Base-by-base conservation (phyloP, 2,113 vertebrate species). In the Panthera tigris region DNA sequence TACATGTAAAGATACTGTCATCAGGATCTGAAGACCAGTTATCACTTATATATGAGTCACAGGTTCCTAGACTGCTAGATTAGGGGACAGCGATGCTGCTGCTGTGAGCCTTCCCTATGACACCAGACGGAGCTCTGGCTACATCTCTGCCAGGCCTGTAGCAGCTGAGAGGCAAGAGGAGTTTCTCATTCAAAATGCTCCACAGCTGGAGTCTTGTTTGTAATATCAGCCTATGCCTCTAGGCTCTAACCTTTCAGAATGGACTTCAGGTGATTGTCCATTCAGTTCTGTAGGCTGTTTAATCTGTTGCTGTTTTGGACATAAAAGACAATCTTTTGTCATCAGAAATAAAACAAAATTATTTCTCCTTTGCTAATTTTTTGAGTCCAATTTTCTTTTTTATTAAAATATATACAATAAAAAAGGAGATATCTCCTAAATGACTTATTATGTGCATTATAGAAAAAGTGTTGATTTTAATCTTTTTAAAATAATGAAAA, bases 401-500 rank as follows among this genome's bases (percentile, higher is more conserved):
- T n/a, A 65, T 71, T 79, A 80, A 50, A 95, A 87, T 74, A 76
- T 55, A 76, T 55, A 29, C 36, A 89, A 68, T 33, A 7, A 31
- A 79, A 33, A 68, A 79, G 9, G 36, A 83, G 14, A 85, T 5
- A 8, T 33, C 33, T 93, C 55, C 25, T 31, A 96, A 96, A 52
- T 69, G n/a, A 66, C 3, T 92, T 68, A 57, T 18, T 87, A 33
- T 21, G 57, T 48, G 1, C 12, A 55, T 85, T 48, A 57, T 4
- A 18, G 39, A 48, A 82, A 69, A 79, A 12, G 21, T 21, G 3
- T 68, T 92, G 16, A 71, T 45, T 90, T 78, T 76, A 82, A 78
- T 78, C 3, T 68, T 94, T 85, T 85, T 93, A 31, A 82, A 87
- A 83, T 19, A 82, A 95, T 82, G 4, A 71, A 85, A 91, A 73